These are phyloP conservation scores for Ypsolopha sequella DNA, from an alignment of 2,888 invertebrate species.

Conservation along the genomic window DNA sequence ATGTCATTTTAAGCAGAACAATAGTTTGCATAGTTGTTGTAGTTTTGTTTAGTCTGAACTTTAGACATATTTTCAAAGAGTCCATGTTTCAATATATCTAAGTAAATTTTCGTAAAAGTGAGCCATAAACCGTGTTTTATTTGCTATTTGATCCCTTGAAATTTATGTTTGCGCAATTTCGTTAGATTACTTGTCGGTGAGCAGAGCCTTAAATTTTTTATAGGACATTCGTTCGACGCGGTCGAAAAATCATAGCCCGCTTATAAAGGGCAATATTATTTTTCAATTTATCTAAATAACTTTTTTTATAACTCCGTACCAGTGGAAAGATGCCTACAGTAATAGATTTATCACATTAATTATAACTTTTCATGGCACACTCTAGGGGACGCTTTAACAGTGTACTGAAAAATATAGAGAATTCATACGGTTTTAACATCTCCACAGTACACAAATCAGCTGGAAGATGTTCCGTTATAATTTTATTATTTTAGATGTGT, in stretches of 20 bases:
- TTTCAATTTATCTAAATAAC: slow-evolving; percentile 64
- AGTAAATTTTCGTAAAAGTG: background rate
- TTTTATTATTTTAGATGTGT: too few relatives aligned
- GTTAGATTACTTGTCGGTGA: slow-evolving; percentile 31
- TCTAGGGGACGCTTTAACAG: slow-evolving; percentile 14
- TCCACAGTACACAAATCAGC: too few relatives aligned
- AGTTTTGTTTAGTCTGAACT: too few relatives aligned
- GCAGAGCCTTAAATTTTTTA: slow-evolving; percentile 54
- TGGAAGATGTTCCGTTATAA: too few relatives aligned
- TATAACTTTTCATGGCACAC: slow-evolving; percentile 37
- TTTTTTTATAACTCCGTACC: slow-evolving; percentile 60
- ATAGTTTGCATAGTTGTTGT: too few relatives aligned
- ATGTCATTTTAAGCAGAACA: too few relatives aligned
- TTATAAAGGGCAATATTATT: slow-evolving; percentile 59
- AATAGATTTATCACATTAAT: slow-evolving; percentile 54
- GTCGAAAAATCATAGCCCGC: slow-evolving; percentile 61
- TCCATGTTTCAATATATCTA: background rate
- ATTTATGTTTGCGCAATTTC: slow-evolving; percentile 35
- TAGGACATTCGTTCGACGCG: slow-evolving; percentile 47
- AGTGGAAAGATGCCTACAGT: slow-evolving; percentile 29
- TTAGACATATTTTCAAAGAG: too few relatives aligned
- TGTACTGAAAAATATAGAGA: too few relatives aligned
- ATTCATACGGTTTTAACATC: too few relatives aligned
- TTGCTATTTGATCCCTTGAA: slow-evolving; percentile 12
- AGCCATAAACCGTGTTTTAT: background rate